Percentiles rank a stretch among this genome's conserved stretches.
Evolutionary conservation across 2,113 vertebrate genomes (phyloP).

Genomic region (Hippocampus abdominalis): DNA sequence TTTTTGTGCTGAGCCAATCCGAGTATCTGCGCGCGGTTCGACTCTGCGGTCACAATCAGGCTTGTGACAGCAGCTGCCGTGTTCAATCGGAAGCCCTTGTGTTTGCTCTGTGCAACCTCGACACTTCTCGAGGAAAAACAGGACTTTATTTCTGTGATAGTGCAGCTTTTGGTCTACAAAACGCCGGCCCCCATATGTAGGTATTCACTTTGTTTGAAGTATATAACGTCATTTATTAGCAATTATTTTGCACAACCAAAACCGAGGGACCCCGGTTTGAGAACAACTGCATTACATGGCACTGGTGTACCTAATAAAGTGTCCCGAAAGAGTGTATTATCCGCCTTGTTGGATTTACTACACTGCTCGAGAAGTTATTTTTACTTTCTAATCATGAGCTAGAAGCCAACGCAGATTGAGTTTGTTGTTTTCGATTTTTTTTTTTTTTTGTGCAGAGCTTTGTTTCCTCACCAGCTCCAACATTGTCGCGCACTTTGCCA

Average conservation of each 20-base stretch:
- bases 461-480: background rate
- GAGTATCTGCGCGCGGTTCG: background rate
- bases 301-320: background rate
- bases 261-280: background rate
- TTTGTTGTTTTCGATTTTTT: background rate
- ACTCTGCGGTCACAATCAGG: background rate
- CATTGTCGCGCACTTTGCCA: background rate
- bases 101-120: background rate
- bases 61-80: background rate
- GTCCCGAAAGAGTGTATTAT: background rate
- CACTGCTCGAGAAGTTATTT: background rate
- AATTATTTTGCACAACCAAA: background rate
- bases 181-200: background rate
- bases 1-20: background rate
- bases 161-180: no score
- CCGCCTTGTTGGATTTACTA: background rate
- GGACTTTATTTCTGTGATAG: no score
- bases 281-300: background rate
- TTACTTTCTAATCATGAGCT: slow-evolving; percentile 5
- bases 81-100: background rate
- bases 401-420: background rate
- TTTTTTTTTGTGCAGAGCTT: background rate
- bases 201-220: background rate
- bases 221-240: background rate
- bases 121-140: background rate